Percentiles rank a stretch among this genome's conserved stretches.
Evolutionary conservation across 2,888 invertebrate genomes (phyloP).

Genomic region (Masnerella sp.): DNA sequence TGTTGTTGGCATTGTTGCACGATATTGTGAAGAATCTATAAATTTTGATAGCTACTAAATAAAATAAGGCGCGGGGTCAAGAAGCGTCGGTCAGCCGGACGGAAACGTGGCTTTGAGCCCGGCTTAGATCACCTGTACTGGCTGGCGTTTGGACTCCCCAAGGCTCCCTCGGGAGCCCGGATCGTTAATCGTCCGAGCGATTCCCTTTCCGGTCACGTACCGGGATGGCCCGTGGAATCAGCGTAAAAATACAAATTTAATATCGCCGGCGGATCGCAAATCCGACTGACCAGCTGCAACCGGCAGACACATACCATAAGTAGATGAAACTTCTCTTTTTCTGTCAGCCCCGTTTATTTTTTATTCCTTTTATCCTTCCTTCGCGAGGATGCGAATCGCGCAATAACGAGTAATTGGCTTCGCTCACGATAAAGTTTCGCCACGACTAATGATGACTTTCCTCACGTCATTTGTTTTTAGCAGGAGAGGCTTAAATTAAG

Average conservation of each 20-base stretch:
- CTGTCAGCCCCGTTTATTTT: constrained; percentile 39
- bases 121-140: constrained; percentile 60
- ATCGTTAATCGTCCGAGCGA: constrained; percentile 80
- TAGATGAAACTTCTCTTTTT: constrained; percentile 58
- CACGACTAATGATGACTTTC: constrained; percentile 52
- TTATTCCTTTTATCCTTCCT: constrained; percentile 53
- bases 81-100: constrained; percentile 47
- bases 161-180: constrained; percentile 74
- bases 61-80: constrained; percentile 71
- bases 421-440: constrained; percentile 57
- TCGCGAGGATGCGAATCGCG: constrained; percentile 58
- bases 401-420: constrained; percentile 59
- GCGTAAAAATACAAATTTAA: constrained; percentile 83
- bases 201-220: constrained; percentile 81
- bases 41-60: constrained; percentile 76
- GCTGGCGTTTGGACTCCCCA: constrained; percentile 61
- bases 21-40: constrained; percentile 68
- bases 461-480: constrained; percentile 45
- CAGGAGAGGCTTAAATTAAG: constrained; percentile 41
- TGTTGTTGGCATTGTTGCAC: constrained; percentile 59
- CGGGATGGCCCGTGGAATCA: constrained; percentile 81
- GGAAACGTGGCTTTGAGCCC: constrained; percentile 43
- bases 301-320: constrained; percentile 61
- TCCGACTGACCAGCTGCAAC: constrained; percentile 61
- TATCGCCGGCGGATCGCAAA: constrained; percentile 74